Evolutionary conservation across 2,888 invertebrate species (phyloP).

Genomic region (Boloria selene): DNA sequence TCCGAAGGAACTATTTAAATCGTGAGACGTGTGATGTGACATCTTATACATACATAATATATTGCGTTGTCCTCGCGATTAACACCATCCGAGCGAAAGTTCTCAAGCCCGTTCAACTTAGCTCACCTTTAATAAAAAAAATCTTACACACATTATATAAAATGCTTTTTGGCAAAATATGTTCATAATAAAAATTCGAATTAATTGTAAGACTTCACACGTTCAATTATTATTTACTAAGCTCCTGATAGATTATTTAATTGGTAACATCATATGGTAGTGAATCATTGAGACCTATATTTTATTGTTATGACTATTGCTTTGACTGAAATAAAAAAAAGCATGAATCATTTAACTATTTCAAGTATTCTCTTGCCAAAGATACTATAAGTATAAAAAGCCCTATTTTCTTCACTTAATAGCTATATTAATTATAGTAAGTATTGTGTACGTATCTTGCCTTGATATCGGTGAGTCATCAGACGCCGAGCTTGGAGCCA

Average conservation of each 20-base stretch:
- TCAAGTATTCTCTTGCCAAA: background rate
- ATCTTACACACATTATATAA: constrained; percentile 45
- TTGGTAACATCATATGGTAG: no score
- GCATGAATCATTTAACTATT: no score
- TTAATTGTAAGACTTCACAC: no score
- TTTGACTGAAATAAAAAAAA: no score
- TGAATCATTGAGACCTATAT: no score
- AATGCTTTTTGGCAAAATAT: no score
- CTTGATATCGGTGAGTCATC: constrained; percentile 64
- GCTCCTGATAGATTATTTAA: no score
- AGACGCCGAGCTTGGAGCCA: constrained; percentile 56
- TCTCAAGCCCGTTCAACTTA: constrained; percentile 48
- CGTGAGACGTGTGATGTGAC: constrained; percentile 49
- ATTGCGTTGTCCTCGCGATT: constrained; percentile 48
- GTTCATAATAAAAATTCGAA: background rate
- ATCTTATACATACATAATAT: constrained; percentile 37
- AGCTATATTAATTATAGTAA: constrained; percentile 29
- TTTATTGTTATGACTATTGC: no score
- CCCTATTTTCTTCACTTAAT: constrained; percentile 10
- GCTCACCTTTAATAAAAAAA: constrained; percentile 49
- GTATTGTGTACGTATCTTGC: constrained; percentile 42
- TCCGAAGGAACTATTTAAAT: constrained; percentile 46
- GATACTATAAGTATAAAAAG: background rate
- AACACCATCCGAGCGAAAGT: constrained; percentile 46
- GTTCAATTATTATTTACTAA: no score